Evolutionary conservation across 1,140 invertebrate species (phyloP).

Genomic region (Pogonomyrmex californicus): DNA sequence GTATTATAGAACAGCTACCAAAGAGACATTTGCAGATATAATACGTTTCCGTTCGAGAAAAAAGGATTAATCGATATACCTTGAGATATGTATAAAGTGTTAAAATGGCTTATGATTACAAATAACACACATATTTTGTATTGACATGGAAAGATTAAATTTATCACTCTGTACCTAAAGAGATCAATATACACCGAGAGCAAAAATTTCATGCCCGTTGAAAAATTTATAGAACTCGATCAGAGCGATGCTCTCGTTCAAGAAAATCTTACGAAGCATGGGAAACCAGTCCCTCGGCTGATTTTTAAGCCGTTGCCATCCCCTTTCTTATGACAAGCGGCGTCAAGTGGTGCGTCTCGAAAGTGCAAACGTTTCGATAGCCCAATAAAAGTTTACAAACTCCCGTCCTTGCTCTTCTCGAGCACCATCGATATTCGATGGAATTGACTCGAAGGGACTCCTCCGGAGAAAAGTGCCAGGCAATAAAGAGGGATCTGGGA

Average conservation of each 20-base stretch:
- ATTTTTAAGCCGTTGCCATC: constrained; percentile 44
- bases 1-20: neutral
- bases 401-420: constrained; percentile 70
- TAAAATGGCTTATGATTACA: neutral
- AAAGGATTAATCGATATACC: neutral
- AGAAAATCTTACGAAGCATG: constrained; percentile 14
- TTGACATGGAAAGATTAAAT: neutral
- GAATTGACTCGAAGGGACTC: constrained; percentile 67
- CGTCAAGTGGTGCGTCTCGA: constrained; percentile 65
- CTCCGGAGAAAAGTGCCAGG: constrained; percentile 25
- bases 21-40: neutral
- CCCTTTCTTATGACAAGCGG: constrained; percentile 66
- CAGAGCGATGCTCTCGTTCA: neutral
- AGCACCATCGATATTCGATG: constrained; percentile 81
- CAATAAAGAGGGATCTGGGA: constrained; percentile 54
- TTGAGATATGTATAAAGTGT: neutral
- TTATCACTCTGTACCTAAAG: neutral
- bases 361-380: constrained; percentile 80
- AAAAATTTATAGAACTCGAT: constrained; percentile 13
- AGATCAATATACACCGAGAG: neutral
- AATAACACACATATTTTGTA: too few relatives aligned
- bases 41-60: neutral
- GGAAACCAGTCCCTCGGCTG: constrained; percentile 57
- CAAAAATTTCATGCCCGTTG: neutral
- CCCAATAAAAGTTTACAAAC: constrained; percentile 78